Evolutionary conservation across 2,888 invertebrate species (phyloP).

Genomic region (Cynaeus angustus): DNA sequence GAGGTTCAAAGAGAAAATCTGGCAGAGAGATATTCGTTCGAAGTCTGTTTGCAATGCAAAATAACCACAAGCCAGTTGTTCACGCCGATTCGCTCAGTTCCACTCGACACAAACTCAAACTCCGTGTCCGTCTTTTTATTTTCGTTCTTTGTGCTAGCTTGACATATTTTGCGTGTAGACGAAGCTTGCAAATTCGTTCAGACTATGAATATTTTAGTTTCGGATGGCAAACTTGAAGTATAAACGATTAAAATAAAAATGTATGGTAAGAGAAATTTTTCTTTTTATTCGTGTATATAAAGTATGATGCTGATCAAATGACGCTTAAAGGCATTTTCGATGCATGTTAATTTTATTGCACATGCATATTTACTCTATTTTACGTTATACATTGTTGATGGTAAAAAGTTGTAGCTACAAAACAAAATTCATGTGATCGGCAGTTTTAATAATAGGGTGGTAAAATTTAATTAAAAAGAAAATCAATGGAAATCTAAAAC

Average conservation of each 20-base stretch:
- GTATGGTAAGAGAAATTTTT: too few relatives aligned
- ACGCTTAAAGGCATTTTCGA: too few relatives aligned
- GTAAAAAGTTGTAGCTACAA: too few relatives aligned
- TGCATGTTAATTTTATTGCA: too few relatives aligned
- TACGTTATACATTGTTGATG: too few relatives aligned
- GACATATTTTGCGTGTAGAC: slow-evolving; percentile 20
- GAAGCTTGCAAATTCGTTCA: neutral
- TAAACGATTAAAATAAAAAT: neutral
- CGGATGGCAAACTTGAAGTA: neutral
- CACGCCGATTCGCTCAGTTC: slow-evolving; percentile 44
- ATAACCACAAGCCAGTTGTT: slow-evolving; percentile 44
- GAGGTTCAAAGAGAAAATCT: slow-evolving; percentile 34
- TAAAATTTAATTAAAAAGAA: too few relatives aligned
- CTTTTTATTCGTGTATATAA: too few relatives aligned
- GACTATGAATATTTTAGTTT: slow-evolving; percentile 11
- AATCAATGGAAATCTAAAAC: too few relatives aligned
- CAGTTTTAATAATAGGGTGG: too few relatives aligned
- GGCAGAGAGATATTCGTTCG: slow-evolving; percentile 20
- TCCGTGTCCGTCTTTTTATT: slow-evolving; percentile 38
- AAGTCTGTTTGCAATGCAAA: slow-evolving; percentile 43
- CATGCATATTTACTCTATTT: too few relatives aligned
- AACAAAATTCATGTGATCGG: too few relatives aligned
- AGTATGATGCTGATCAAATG: too few relatives aligned
- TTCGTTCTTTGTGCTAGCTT: slow-evolving; percentile 25
- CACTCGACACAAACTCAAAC: slow-evolving; percentile 42